Percentiles rank a stretch among this genome's conserved stretches.
phyloP scores from a whole-genome alignment of 2,797 vertebrate genomes.

The Coregonus sp. region DNA sequence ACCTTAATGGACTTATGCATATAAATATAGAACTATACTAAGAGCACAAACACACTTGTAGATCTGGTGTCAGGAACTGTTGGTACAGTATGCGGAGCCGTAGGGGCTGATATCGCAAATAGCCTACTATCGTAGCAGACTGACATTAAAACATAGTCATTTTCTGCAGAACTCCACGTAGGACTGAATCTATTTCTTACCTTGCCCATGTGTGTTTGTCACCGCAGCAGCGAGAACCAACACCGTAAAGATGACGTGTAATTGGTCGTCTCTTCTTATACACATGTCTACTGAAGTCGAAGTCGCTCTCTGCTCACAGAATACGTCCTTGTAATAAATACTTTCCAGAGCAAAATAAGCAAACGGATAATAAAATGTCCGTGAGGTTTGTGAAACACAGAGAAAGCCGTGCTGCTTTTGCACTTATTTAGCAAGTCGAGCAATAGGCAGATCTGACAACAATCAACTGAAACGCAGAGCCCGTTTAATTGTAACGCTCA shows the following conservation, averaged over 20 bases:
- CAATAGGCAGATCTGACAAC: conserved; percentile 49
- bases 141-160: conserved; percentile 33
- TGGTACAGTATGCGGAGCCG: conserved; percentile 3
- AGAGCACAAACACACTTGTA: conserved; percentile 49
- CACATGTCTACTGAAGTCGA: conserved; percentile 72
- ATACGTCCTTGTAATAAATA: conserved; percentile 63
- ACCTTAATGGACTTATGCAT: not conserved
- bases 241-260: conserved; percentile 62
- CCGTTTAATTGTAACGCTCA: conserved; percentile 59
- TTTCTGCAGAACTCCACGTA: conserved; percentile 37
- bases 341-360: conserved; percentile 58
- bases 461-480: conserved; percentile 60
- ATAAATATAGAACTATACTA: not conserved
- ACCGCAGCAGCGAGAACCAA: conserved; percentile 60
- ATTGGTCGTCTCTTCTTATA: conserved; percentile 54
- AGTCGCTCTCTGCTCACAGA: conserved; percentile 48
- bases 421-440: conserved; percentile 35
- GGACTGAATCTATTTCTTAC: conserved; percentile 69
- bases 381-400: conserved; percentile 13
- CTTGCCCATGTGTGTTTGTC: conserved; percentile 62
- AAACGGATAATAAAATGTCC: conserved; percentile 32
- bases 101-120: not conserved
- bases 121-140: conserved; percentile 14
- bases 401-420: conserved; percentile 42
- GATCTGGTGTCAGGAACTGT: conserved; percentile 40